Base-by-base conservation (phyloP, 2,888 invertebrate species). In the Drosophila barbarae region DNA sequence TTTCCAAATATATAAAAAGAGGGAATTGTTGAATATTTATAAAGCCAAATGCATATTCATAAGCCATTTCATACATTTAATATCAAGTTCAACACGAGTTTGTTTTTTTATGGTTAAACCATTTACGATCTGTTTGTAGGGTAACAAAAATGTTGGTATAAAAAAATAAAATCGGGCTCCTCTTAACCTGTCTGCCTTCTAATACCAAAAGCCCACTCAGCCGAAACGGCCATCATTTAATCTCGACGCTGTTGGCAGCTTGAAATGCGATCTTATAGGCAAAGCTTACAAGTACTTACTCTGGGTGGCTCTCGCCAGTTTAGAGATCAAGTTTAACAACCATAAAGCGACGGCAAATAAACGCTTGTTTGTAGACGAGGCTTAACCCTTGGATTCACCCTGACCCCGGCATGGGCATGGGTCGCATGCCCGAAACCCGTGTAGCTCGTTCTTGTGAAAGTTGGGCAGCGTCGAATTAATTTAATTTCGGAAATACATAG, bases 201-300 rank as follows among this genome's bases (percentile, higher is more conserved):
- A 77, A 74, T 82, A 26, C 70, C 77, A 63, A 69, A 69, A 58
- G 73, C 35, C 65, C 83, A 83, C 67, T 85, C 74, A 77, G 75
- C 57, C 83, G 59, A 70, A 64, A 73, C 80, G 85, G 61, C 83
- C 80, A 84, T 80, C 85, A 77, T 68, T 72, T 78, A 53, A 71
- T 70, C 67, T 51, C 46, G 51, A 10, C 57, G 41, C 47, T 39
- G 52, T 41, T 38, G 39, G n/a, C 66, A 18, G 66, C 49, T 30
- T 69, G 85, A 79, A 83, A 84, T 83, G 69, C 79, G 80, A 80
- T 80, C 85, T 69, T 71, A 56, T 70, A 68, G 77, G 63, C 84
- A 71, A 72, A 76, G 79, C 72, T 74, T 71, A 56, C 44, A 46
- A 58, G 58, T 52, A 69, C 61, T 69, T 71, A 69, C 61, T 69